These are phyloP conservation scores for Lottia gigantea DNA, from an alignment of 2,888 invertebrate genomes.

Conservation along the genomic window DNA sequence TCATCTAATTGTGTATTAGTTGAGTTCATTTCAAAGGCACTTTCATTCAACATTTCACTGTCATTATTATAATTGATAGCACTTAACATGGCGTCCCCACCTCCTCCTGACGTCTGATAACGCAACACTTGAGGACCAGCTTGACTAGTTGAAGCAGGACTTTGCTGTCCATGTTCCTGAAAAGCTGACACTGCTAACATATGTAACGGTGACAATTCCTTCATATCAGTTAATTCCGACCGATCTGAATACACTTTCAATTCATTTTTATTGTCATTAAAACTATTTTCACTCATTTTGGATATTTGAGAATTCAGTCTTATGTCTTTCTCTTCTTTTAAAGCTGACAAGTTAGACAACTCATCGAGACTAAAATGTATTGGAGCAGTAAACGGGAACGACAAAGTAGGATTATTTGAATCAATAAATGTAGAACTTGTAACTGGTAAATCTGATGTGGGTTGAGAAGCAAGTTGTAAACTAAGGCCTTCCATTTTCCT, in stretches of 20 bases:
- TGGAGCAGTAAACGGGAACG: slow-evolving; percentile 18
- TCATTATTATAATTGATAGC: slow-evolving; percentile 66
- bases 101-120: slow-evolving; percentile 53
- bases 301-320: slow-evolving; percentile 12
- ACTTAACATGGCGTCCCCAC: slow-evolving; percentile 68
- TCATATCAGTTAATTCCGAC: slow-evolving; percentile 17
- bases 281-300: slow-evolving; percentile 20
- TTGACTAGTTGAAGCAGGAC: slow-evolving; percentile 52
- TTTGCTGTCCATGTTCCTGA: slow-evolving; percentile 57
- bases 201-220: slow-evolving; percentile 36
- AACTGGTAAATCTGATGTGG: slow-evolving; percentile 16
- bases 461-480: slow-evolving; percentile 17
- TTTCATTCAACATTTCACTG: slow-evolving; percentile 63
- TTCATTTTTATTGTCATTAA: slow-evolving; percentile 17
- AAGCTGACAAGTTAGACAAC: slow-evolving; percentile 10
- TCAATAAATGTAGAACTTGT: slow-evolving; percentile 14
- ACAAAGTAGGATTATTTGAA: slow-evolving; percentile 14
- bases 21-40: slow-evolving; percentile 61
- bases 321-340: slow-evolving; percentile 21
- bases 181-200: slow-evolving; percentile 34
- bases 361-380: slow-evolving; percentile 16
- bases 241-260: slow-evolving; percentile 17
- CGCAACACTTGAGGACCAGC: slow-evolving; percentile 50
- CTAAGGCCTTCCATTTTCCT: slow-evolving; percentile 20
- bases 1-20: slow-evolving; percentile 57